Evolutionary conservation across 2,888 invertebrate genomes (phyloP).

Genomic region (Miltochrista miniata): DNA sequence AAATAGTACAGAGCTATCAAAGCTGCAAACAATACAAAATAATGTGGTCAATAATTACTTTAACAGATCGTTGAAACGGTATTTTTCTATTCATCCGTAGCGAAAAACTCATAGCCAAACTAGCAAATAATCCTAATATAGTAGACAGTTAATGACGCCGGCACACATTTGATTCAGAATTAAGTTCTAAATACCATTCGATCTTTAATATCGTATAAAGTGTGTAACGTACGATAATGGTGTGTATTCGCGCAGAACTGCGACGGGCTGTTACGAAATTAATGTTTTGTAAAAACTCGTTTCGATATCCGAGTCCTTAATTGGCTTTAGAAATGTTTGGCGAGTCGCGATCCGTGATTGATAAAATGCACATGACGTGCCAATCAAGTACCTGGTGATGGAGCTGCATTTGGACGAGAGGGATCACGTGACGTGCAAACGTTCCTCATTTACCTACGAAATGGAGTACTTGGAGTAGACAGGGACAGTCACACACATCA

Average conservation of each 20-base stretch:
- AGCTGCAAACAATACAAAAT: too few species aligned
- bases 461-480: too few species aligned
- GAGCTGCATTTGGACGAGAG: background rate
- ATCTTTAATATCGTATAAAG: conserved; percentile 40
- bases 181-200: conserved; percentile 54
- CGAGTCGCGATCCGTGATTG: conserved; percentile 33
- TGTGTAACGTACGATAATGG: conserved; percentile 53
- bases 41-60: too few species aligned
- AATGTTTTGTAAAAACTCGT: conserved; percentile 46
- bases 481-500: too few species aligned
- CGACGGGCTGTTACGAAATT: conserved; percentile 41
- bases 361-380: conserved; percentile 28
- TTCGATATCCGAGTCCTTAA: conserved; percentile 46
- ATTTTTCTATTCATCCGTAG: too few species aligned
- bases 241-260: background rate
- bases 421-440: too few species aligned
- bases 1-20: too few species aligned
- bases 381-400: background rate
- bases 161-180: conserved; percentile 51
- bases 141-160: conserved; percentile 53
- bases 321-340: conserved; percentile 50
- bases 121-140: conserved; percentile 56
- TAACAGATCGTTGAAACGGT: conserved; percentile 20
- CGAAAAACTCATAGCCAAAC: conserved; percentile 30
- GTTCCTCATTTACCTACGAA: too few species aligned